These are phyloP conservation scores for Mugil cephalus DNA, from an alignment of 2,113 vertebrate genomes.

Conservation along the genomic window DNA sequence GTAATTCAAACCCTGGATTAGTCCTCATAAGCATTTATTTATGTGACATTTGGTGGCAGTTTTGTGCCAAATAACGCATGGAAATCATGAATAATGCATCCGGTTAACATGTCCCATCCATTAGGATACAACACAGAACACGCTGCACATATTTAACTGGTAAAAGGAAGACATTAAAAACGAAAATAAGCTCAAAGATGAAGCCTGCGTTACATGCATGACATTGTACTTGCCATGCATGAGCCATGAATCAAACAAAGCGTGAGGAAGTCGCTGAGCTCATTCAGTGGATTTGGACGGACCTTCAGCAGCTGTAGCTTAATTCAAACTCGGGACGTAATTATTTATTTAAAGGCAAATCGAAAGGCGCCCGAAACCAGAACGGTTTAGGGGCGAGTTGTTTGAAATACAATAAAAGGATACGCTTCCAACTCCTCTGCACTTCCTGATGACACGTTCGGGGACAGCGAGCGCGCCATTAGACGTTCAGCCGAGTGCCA, in stretches of 20 bases:
- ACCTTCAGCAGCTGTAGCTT: background rate
- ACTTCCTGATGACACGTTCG: constrained; percentile 57
- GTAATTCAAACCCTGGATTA: no score
- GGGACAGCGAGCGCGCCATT: constrained; percentile 46
- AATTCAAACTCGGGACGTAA: background rate
- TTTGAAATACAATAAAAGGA: constrained; percentile 38
- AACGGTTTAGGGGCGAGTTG: constrained; percentile 11
- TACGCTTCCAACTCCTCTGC: constrained; percentile 6
- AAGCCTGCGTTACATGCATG: constrained; percentile 21
- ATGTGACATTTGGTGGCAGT: no score
- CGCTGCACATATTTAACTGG: constrained; percentile 1
- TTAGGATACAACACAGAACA: constrained; percentile 13
- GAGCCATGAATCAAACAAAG: constrained; percentile 15
- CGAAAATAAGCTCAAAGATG: constrained; percentile 5
- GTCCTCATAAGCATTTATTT: no score
- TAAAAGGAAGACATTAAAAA: constrained; percentile 17
- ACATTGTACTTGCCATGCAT: constrained; percentile 39
- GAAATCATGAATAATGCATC: constrained; percentile 7
- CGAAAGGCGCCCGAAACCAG: constrained; percentile 12
- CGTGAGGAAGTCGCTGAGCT: constrained; percentile 4
- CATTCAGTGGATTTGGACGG: constrained; percentile 2
- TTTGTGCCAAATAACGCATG: background rate
- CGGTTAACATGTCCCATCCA: constrained; percentile 6
- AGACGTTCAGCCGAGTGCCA: constrained; percentile 40
- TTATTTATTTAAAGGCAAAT: background rate